These are phyloP conservation scores for Oncopodura yosiiana DNA, from an alignment of 1,140 invertebrate species.

Conservation along the genomic window DNA sequence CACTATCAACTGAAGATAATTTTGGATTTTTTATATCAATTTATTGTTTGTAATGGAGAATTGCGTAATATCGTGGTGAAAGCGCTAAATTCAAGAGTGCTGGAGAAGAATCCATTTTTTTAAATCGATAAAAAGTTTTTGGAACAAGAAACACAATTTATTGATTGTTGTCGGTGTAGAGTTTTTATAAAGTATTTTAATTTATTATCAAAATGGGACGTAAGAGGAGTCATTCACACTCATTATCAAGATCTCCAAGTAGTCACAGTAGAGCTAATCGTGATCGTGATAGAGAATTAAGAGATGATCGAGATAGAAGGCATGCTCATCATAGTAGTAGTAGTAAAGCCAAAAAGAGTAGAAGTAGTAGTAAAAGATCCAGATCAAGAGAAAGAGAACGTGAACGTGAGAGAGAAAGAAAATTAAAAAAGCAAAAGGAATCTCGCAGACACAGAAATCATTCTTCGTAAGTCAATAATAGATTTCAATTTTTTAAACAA, in stretches of 20 bases:
- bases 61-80: too few relatives aligned
- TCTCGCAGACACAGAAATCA: slow-evolving; percentile 26
- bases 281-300: slow-evolving; percentile 36
- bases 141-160: background rate
- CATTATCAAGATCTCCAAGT: slow-evolving; percentile 19
- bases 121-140: too few relatives aligned
- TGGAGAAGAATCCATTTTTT: too few relatives aligned
- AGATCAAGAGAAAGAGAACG: slow-evolving; percentile 38
- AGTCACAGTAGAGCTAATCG: slow-evolving; percentile 19
- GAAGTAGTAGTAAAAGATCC: slow-evolving; percentile 36
- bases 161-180: background rate
- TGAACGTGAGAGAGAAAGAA: slow-evolving; percentile 36
- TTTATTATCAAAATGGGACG: slow-evolving; percentile 29
- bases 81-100: too few relatives aligned
- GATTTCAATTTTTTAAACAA: background rate
- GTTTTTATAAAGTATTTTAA: too few relatives aligned
- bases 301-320: slow-evolving; percentile 35
- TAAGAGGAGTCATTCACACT: slow-evolving; percentile 26
- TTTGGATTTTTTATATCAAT: too few relatives aligned
- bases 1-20: too few relatives aligned
- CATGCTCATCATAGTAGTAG: slow-evolving; percentile 27
- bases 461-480: slow-evolving; percentile 35
- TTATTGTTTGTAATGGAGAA: too few relatives aligned
- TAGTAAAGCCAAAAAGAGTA: slow-evolving; percentile 37
- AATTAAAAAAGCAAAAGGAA: slow-evolving; percentile 37